Conservation (phyloP, 2,113 vertebrate species). For the Cavia aperea region DNA sequence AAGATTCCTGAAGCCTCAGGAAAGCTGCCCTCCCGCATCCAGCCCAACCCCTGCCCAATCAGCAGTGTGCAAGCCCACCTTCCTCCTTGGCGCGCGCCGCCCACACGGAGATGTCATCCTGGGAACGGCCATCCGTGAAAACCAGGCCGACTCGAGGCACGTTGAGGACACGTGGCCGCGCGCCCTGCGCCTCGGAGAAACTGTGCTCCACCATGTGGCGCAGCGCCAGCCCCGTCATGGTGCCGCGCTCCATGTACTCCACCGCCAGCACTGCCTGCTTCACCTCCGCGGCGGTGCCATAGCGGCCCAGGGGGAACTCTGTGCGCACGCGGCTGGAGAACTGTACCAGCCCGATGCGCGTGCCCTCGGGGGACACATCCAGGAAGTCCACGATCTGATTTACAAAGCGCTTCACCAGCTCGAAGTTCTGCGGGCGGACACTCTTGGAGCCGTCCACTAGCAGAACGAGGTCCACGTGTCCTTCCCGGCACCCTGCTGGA, state of each 20-base stretch:
- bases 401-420: constrained; percentile 97
- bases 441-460: constrained; percentile 97
- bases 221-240: constrained; percentile 94
- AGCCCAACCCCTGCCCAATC: constrained; percentile 29
- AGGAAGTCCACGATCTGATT: constrained; percentile 94
- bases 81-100: constrained; percentile 91
- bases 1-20: neutral
- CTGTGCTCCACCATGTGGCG: constrained; percentile 96
- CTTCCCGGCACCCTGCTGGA: constrained; percentile 83
- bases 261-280: constrained; percentile 91
- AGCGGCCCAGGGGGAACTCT: constrained; percentile 91
- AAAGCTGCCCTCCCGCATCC: neutral
- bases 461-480: constrained; percentile 91
- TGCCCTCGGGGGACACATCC: constrained; percentile 88
- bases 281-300: constrained; percentile 85
- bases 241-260: constrained; percentile 98
- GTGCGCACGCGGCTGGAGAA: constrained; percentile 95
- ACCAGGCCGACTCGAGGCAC: constrained; percentile 90
- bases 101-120: constrained; percentile 94
- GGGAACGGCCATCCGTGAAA: constrained; percentile 96
- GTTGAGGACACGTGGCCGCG: constrained; percentile 78
- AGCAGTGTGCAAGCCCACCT: constrained; percentile 74
- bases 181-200: constrained; percentile 88
- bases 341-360: constrained; percentile 92
- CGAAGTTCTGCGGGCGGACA: constrained; percentile 94